Base-by-base conservation (phyloP, 2,113 vertebrate species). In the Chloroceryle aenea region DNA sequence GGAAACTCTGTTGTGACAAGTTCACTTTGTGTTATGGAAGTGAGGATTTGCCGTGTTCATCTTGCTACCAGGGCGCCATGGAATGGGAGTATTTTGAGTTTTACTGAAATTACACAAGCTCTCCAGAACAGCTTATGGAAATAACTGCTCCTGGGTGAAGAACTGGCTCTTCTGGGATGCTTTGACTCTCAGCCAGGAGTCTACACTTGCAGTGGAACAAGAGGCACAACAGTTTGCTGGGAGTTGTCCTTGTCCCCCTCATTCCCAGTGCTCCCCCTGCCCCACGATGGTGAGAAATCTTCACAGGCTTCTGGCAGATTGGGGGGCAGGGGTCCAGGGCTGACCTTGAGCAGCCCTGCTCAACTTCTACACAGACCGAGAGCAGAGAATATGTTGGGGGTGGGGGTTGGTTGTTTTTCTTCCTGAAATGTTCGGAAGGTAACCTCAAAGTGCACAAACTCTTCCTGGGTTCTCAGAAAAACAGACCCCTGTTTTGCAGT, bases 401-500 rank as follows among this genome's bases (percentile, higher is more conserved):
- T n/a, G n/a, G 9, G 23, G 50, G 50, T 27, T 27, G 26, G 26
- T 27, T 27, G 25, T 14, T 52, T 52, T 52, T 15, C 23, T 50
- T 50, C 21, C 34, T 17, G 5, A 4, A 12, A 40, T 13, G 29
- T 14, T 27, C 0, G 6, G 18, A 23, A n/a, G 69, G 72, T 20
- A 10, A 14, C 5, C 34, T 55, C 7, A 26, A 1, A 0, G 7
- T 3, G 14, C 21, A 16, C 14, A 7, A 4, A 22, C n/a, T 9
- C 14, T 4, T 21, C 32, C 21, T 0, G 2, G 40, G 4, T 14
- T 69, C 62, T 20, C 7, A 4, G 62, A 19, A 8, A 14, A 40
- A 8, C 29, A 29, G 10, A 7, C 0, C 16, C 15, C 1, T 1
- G 0, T 16, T 20, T 63, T 64, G 30, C 77, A 25, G 20, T 4